Percentiles rank a stretch among this genome's conserved stretches.
Evolutionary conservation across 2,113 vertebrate species (phyloP).

Genomic region (Laticauda laticaudata): DNA sequence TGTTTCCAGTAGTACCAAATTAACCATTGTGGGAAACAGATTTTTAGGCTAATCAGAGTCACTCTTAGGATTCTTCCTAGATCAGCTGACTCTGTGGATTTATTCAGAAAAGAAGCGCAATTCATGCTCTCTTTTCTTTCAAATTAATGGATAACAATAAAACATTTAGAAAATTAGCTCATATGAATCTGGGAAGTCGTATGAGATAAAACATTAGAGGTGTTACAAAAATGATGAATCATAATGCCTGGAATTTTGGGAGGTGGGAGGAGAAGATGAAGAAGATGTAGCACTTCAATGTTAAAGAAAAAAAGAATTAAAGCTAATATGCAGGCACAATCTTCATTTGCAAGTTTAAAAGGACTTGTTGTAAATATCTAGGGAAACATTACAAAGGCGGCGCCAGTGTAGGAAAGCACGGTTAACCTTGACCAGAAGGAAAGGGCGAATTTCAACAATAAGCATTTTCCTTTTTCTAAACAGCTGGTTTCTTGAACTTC

Average conservation of each 20-base stretch:
- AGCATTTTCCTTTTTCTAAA: slow-evolving; percentile 61
- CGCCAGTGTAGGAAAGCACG: slow-evolving; percentile 52
- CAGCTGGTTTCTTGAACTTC: slow-evolving; percentile 69
- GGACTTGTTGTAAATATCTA: slow-evolving; percentile 50
- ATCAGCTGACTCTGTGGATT: not conserved
- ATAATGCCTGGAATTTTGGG: not conserved
- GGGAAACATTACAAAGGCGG: slow-evolving; percentile 57
- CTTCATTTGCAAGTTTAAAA: slow-evolving; percentile 43
- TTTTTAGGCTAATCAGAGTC: not conserved
- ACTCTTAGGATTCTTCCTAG: not conserved
- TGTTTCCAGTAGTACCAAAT: not conserved
- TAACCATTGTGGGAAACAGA: not conserved
- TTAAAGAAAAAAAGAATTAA: slow-evolving; percentile 7
- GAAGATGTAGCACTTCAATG: not conserved
- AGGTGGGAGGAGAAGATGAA: not conserved
- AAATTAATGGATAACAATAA: not conserved
- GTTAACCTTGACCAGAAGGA: slow-evolving; percentile 62
- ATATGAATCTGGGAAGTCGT: not conserved
- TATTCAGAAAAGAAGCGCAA: not conserved
- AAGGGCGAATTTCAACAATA: slow-evolving; percentile 61
- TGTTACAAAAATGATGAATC: not conserved
- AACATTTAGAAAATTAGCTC: not conserved
- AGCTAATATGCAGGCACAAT: slow-evolving; percentile 2
- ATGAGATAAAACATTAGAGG: not conserved
- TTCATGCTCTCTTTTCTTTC: not conserved